Base-by-base conservation (phyloP, 2,113 vertebrate species). In the Hypanus sabinus region DNA sequence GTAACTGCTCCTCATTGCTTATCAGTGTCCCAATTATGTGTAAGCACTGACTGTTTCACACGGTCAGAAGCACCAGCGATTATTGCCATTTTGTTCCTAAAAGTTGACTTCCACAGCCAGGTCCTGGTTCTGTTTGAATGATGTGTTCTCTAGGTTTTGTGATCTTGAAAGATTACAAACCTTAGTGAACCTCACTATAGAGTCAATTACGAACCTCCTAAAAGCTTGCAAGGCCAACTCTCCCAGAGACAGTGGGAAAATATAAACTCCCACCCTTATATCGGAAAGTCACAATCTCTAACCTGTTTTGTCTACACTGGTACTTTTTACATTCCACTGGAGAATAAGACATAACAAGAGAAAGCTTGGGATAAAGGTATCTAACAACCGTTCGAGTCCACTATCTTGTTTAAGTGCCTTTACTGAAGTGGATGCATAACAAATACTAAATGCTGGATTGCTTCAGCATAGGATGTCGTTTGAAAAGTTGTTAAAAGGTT, bases 301-400 rank as follows among this genome's bases (percentile, higher is more conserved):
- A 65, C 60, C 60, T 90, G 85, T 90, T 90, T 90, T 65, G 85
- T 65, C 85, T 90, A 68, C 62, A 62, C 85, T 68, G 85, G 83
- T 62, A n/a, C 30, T n/a, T 88, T 55, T 88, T 27, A n/a, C 60
- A 62, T 60, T 57, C 60, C 83, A 88, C 11, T 6, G 14, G 27
- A 65, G 60, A 90, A 65, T 68, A 68, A 90, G 85, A 90, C 85
- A 90, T 18, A 90, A 90, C 85, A 90, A 90, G 57, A 65, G 60
- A 33, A 68, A n/a, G n/a, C 27, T 65, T 90, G 11, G 60, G 85
- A 62, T 3, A n/a, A n/a, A 65, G 57, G 12, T 65, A 30, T 36
- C n/a, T 65, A 27, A 46, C 46, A 46, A 46, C 46, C 27, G 0
- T 68, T 22, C 30, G 3, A 62, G 60, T 33, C 57, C 27, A 65